phyloP scores from a whole-genome alignment of 2,888 invertebrate genomes.

The Eurytoma californica region DNA sequence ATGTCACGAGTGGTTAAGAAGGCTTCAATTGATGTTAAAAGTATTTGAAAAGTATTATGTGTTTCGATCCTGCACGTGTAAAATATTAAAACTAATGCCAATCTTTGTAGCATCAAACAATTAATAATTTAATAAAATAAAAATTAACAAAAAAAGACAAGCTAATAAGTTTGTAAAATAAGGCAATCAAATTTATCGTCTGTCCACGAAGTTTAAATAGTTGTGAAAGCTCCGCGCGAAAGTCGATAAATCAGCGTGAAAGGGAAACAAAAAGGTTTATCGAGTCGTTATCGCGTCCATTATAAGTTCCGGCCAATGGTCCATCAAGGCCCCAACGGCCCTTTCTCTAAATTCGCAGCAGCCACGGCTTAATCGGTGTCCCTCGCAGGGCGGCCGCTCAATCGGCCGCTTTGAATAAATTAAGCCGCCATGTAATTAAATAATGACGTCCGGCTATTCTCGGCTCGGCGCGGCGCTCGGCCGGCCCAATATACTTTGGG shows the following conservation, averaged over 20 bases:
- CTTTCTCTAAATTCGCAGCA: neutral
- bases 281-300: constrained; percentile 54
- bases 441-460: constrained; percentile 65
- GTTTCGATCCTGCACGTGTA: too few relatives aligned
- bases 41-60: too few relatives aligned
- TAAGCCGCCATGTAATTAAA: constrained; percentile 62
- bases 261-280: constrained; percentile 35
- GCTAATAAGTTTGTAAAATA: too few relatives aligned
- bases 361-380: constrained; percentile 51
- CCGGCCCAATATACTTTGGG: constrained; percentile 61
- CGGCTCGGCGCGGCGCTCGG: constrained; percentile 49
- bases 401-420: constrained; percentile 56
- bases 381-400: constrained; percentile 33
- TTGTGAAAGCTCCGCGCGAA: too few relatives aligned
- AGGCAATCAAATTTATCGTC: too few relatives aligned
- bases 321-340: constrained; percentile 18
- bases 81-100: too few relatives aligned
- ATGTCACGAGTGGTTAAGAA: too few relatives aligned
- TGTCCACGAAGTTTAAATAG: neutral
- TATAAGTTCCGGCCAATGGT: constrained; percentile 49
- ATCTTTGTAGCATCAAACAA: too few relatives aligned
- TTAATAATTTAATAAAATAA: too few relatives aligned
- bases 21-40: too few relatives aligned
- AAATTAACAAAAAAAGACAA: too few relatives aligned
- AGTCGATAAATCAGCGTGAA: neutral